These are phyloP conservation scores for Paracentrotus lividus DNA, from an alignment of 53 echinoderm and acorn worm species.

Conservation along the genomic window DNA sequence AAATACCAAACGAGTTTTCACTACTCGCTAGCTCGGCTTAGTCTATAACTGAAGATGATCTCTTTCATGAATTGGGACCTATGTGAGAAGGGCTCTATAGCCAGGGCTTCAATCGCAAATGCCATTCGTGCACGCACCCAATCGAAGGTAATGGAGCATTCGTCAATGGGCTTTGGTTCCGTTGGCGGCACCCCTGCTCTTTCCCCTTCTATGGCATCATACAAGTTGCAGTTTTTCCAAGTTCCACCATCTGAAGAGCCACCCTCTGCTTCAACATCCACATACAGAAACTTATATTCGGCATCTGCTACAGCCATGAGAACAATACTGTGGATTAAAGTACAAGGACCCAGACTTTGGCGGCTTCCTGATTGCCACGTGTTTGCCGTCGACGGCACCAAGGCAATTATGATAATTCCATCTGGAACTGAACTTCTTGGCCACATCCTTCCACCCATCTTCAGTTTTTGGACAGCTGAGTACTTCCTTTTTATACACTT, in stretches of 20 bases:
- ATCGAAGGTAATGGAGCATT: background rate
- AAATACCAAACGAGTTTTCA: constrained; percentile 28
- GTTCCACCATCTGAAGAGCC: constrained; percentile 37
- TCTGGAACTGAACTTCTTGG: constrained; percentile 59
- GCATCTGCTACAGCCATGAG: constrained; percentile 67
- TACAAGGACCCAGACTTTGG: constrained; percentile 13
- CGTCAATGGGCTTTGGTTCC: constrained; percentile 59
- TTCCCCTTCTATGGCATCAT: constrained; percentile 1
- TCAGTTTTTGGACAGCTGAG: constrained; percentile 51
- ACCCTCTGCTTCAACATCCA: constrained; percentile 61
- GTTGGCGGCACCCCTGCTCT: background rate
- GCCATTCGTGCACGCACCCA: constrained; percentile 2
- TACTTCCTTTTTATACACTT: constrained; percentile 52
- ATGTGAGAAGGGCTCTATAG: constrained; percentile 46
- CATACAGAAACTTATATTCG: constrained; percentile 60
- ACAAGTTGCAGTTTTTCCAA: constrained; percentile 49
- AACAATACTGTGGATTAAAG: constrained; percentile 60
- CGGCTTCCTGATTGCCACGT: constrained; percentile 37
- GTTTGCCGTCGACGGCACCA: constrained; percentile 47
- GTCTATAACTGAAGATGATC: constrained; percentile 5
- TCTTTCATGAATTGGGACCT: background rate
- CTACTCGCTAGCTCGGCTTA: background rate
- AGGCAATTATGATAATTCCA: constrained; percentile 42
- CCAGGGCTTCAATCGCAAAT: background rate
- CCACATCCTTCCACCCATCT: constrained; percentile 66